phyloP scores from a whole-genome alignment of 2,888 invertebrate species.

The Hyles lineata region DNA sequence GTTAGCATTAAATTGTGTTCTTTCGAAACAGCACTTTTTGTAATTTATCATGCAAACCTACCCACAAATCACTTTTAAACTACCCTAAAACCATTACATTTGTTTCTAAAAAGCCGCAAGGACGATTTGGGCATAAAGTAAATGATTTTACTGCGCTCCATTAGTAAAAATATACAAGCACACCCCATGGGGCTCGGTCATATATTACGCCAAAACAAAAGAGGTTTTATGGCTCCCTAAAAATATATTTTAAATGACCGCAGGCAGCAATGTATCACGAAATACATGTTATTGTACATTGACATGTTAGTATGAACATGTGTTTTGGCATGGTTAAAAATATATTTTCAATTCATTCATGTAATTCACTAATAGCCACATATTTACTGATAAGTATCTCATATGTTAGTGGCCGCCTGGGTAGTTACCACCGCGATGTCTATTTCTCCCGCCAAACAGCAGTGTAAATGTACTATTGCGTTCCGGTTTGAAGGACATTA shows the following conservation, averaged over 20 bases:
- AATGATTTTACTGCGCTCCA: neutral
- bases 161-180: neutral
- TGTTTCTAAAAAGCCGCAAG: conserved; percentile 6
- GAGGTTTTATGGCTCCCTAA: neutral
- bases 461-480: too few species aligned
- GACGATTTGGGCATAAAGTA: neutral
- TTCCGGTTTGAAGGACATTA: too few species aligned
- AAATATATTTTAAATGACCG: neutral
- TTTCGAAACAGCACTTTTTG: neutral
- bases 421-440: too few species aligned
- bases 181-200: conserved; percentile 1
- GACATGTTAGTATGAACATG: neutral
- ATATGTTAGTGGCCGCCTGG: too few species aligned
- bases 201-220: conserved; percentile 3
- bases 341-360: too few species aligned
- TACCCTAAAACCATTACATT: conserved; percentile 11
- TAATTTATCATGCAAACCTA: neutral
- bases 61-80: neutral
- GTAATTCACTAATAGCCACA: too few species aligned
- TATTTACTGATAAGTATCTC: too few species aligned
- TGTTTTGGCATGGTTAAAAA: neutral
- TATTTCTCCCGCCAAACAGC: too few species aligned
- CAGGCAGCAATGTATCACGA: neutral
- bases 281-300: neutral
- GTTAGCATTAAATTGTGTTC: too few species aligned